Percentiles rank a stretch among this genome's conserved stretches.
Conservation (phyloP, 1,140 invertebrate genomes). For the Eriocheir sinensis region DNA sequence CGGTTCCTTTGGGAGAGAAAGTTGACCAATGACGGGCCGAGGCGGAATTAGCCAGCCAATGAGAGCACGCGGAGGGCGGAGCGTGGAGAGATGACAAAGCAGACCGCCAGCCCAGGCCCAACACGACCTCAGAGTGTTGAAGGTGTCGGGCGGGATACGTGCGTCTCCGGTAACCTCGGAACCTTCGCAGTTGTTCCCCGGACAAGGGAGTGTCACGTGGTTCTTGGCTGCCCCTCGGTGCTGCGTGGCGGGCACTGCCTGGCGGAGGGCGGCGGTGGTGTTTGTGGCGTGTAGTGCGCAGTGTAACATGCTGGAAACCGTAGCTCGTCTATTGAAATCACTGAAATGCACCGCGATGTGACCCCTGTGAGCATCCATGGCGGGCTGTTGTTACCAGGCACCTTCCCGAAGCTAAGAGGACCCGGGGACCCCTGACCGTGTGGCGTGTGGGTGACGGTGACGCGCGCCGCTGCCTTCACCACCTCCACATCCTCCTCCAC, state of each 20-base stretch:
- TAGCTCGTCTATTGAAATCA: constrained; percentile 64
- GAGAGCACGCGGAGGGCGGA: constrained; percentile 36
- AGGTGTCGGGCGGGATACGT: constrained; percentile 51
- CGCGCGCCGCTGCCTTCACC: background rate
- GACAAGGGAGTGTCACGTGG: constrained; percentile 57
- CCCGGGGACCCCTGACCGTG: background rate
- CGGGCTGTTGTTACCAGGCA: background rate
- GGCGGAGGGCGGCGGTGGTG: background rate
- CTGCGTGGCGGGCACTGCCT: background rate
- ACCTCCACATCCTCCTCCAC: background rate
- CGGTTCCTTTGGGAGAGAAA: constrained; percentile 62
- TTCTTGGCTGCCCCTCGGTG: too few species aligned
- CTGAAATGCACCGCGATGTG: constrained; percentile 69
- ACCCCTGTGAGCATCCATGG: constrained; percentile 52
- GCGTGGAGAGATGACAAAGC: constrained; percentile 59
- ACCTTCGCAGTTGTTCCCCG: background rate
- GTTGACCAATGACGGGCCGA: constrained; percentile 41
- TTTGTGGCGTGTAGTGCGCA: background rate
- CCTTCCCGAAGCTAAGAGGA: constrained; percentile 11
- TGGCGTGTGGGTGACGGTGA: background rate
- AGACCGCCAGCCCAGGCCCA: constrained; percentile 62
- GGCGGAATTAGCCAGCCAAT: constrained; percentile 62
- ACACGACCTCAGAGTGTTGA: constrained; percentile 64
- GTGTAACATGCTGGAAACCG: constrained; percentile 67
- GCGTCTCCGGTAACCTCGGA: background rate